Conservation (phyloP, 1,140 invertebrate genomes). For the Neuroterus valhalla region DNA sequence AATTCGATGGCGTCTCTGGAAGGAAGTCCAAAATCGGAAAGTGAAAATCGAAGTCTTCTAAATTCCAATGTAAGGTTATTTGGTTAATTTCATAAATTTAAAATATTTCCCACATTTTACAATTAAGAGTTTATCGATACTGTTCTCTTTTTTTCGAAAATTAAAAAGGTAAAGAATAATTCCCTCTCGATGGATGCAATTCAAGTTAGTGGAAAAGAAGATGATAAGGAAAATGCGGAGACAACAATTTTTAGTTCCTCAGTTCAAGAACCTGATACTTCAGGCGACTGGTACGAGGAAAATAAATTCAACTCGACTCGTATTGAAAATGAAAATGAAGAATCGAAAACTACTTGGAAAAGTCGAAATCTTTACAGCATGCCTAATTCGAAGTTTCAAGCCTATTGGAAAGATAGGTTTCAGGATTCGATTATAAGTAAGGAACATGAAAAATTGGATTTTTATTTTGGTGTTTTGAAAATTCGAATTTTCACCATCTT, state of each 20-base stretch:
- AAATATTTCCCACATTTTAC: too few relatives aligned
- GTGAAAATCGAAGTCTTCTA: too few relatives aligned
- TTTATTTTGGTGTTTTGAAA: background rate
- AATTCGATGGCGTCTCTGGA: too few relatives aligned
- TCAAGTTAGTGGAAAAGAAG: background rate
- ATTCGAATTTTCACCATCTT: conserved; percentile 17
- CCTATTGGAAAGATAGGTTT: conserved; percentile 11
- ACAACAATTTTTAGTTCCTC: background rate
- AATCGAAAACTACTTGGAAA: conserved; percentile 42
- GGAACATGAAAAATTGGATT: background rate
- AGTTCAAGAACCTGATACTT: conserved; percentile 34
- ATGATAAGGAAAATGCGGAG: background rate
- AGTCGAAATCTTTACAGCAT: conserved; percentile 56
- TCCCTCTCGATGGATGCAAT: too few relatives aligned
- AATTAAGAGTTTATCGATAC: too few relatives aligned
- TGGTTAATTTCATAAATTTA: too few relatives aligned
- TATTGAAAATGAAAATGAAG: conserved; percentile 31
- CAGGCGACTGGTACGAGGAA: conserved; percentile 39
- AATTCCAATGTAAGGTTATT: too few relatives aligned
- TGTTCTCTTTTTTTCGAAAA: too few relatives aligned
- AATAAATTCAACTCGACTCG: conserved; percentile 25
- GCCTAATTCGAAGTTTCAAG: conserved; percentile 38
- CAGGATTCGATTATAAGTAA: background rate
- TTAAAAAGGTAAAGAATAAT: too few relatives aligned
- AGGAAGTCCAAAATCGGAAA: too few relatives aligned